Percentiles rank a stretch among this genome's conserved stretches.
Evolutionary conservation across 2,113 vertebrate genomes (phyloP).

Genomic region (Anarhynchus alexandrinus): DNA sequence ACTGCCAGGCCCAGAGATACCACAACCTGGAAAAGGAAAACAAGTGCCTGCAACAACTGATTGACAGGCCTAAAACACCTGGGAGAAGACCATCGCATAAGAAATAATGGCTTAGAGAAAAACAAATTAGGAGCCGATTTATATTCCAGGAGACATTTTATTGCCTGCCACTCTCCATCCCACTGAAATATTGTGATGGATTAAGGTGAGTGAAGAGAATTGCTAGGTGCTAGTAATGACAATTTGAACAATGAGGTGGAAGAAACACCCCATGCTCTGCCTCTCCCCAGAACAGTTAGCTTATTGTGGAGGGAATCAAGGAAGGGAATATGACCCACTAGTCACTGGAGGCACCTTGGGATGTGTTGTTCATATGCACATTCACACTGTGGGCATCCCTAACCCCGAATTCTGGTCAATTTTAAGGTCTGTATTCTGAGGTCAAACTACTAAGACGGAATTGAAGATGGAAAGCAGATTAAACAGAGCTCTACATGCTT

Average conservation of each 20-base stretch:
- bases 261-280: not conserved
- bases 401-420: not conserved
- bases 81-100: constrained; percentile 8
- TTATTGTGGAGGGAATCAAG: not conserved
- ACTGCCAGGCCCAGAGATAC: constrained; percentile 31
- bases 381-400: not conserved
- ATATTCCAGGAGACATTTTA: constrained; percentile 63
- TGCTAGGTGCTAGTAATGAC: constrained; percentile 15
- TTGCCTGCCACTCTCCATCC: constrained; percentile 52
- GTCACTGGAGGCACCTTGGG: not conserved
- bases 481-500: not conserved
- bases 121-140: constrained; percentile 57
- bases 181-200: constrained; percentile 32
- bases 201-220: not conserved
- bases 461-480: not conserved
- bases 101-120: constrained; percentile 54
- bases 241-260: not conserved
- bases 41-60: constrained; percentile 33
- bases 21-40: not conserved
- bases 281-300: not conserved
- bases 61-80: constrained; percentile 36
- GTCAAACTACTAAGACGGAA: not conserved
- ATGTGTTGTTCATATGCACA: not conserved
- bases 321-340: not conserved
- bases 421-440: not conserved